Base-by-base conservation (phyloP, 1,140 invertebrate genomes). In the Mya arenaria region DNA sequence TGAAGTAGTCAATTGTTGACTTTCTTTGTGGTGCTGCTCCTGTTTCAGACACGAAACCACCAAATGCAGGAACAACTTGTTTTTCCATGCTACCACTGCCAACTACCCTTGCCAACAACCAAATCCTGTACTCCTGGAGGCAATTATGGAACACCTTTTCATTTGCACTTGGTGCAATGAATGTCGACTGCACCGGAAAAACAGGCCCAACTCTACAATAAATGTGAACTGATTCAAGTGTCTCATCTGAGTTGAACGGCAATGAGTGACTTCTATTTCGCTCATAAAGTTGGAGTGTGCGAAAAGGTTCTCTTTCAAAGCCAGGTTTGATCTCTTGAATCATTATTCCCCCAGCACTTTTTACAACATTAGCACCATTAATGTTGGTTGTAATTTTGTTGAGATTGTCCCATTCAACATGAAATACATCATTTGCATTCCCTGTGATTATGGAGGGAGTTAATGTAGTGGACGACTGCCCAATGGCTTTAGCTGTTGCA, bases 371-470 rank as follows among this genome's bases (percentile, higher is more conserved):
- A 23, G 32, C 65, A n/a, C 82, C 72, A 34, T 66, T 74, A 10
- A 87, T 6, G 48, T 55, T 63, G 52, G 84, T 87, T 8, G 85
- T 4, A 4, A 86, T 48, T 56, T 87, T 73, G 60, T 89, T 86
- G 73, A 86, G 87, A 36, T 86, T 87, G 66, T 87, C 86, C 72
- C 86, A 88, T 30, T 88, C 79, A 4, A 71, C 79, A 52, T 87
- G 84, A 37, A 87, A 84, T 19, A 83, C 32, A 17, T 52, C 17
- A 52, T 52, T 52, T 17, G 17, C 48, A 4, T 52, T 23, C 19
- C 48, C 48, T n/a, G 48, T 52, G 19, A 52, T 23, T n/a, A 52
- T 52, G 2, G 25, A 1, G 19, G 48, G 48, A 23, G 82, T 78
- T 19, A 62, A 60, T 30, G 41, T 75, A 48, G 65, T 23, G 10